These are phyloP conservation scores for Clanis bilineata DNA, from an alignment of 2,888 invertebrate species.

Conservation along the genomic window DNA sequence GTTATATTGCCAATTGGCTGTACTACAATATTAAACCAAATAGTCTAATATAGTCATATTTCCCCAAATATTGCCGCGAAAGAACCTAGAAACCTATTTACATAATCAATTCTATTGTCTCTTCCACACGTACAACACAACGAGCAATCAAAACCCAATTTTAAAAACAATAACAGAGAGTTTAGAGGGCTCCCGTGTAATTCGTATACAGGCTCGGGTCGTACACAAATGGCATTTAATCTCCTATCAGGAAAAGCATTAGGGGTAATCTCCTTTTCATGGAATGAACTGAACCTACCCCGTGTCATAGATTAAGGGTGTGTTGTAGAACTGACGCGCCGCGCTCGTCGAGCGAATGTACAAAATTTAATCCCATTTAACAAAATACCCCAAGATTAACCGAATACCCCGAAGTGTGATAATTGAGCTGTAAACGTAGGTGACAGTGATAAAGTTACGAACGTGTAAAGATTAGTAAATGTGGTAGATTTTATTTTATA, in stretches of 20 bases:
- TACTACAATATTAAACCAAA: too few species aligned
- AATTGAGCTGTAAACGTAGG: neutral
- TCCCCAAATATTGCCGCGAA: too few species aligned
- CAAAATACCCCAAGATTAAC: neutral
- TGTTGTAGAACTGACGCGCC: neutral
- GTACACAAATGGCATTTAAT: slow-evolving; percentile 7
- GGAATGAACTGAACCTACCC: slow-evolving; percentile 1
- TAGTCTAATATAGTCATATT: too few species aligned
- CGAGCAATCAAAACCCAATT: neutral
- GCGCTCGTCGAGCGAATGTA: neutral
- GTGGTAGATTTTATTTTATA: neutral
- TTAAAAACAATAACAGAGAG: neutral
- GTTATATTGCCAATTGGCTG: too few species aligned
- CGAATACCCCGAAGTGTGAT: neutral
- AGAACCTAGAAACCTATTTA: too few species aligned
- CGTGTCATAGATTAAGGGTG: slow-evolving; percentile 11
- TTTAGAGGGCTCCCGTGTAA: neutral
- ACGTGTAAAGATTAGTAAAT: neutral
- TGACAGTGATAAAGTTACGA: neutral
- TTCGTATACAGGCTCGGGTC: neutral
- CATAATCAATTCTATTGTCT: neutral
- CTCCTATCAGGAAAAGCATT: slow-evolving; percentile 3
- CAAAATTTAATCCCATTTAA: slow-evolving; percentile 8
- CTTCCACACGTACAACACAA: neutral
- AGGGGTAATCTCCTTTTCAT: slow-evolving; percentile 1